Evolutionary conservation across 2,888 invertebrate species (phyloP), one percentile per base, ranked within the genome.

Genomic region (Andrena praecox): DNA sequence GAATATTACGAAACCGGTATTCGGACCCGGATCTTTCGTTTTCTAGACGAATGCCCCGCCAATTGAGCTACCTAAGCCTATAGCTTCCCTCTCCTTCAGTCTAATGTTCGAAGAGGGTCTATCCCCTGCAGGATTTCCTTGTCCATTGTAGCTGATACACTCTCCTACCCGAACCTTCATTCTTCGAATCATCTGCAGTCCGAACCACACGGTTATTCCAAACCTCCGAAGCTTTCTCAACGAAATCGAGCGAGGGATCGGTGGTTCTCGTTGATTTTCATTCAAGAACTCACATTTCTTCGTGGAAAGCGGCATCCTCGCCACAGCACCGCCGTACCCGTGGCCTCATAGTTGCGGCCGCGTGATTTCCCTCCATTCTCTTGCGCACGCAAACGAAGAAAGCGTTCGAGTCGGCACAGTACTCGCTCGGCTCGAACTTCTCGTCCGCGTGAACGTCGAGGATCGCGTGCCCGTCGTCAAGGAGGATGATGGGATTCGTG

Each of bases 251-350:
- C 4, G 42, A 42, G 16, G 4, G 16, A 42, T 42, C 16, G 12
- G 42, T 1, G 42, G 42, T 16, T 42, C 42, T 42, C 16, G 5
- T 42, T 42, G 42, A 42, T 42, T 42, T 42, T 16, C 12, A 42
- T 42, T 16, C 4, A 42, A 42, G 96, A 85, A 94, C 95, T 92
- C 91, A 94, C 90, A 93, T 95, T 77, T 90, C 94, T 92, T 95
- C 96, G 92, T 95, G 95, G 89, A 96, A 97, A 69, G 95, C 95
- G 8, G 95, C 96, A 67, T 95, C 95, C 69, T 95, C 94, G 2
- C 96, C 96, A 92, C 98, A 98, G 91, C 98, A 98, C 93, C 97
- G 97, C 91, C 95, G 94, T 54, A 95, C 92, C 85, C 90, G 91
- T 42, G 93, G 92, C 85, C 90, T 94, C 90, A 91, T 91, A 73